Evolutionary conservation across 2,113 vertebrate genomes (phyloP), one percentile per base, ranked within the genome.

Genomic region (Neolamprologus cancellatus): DNA sequence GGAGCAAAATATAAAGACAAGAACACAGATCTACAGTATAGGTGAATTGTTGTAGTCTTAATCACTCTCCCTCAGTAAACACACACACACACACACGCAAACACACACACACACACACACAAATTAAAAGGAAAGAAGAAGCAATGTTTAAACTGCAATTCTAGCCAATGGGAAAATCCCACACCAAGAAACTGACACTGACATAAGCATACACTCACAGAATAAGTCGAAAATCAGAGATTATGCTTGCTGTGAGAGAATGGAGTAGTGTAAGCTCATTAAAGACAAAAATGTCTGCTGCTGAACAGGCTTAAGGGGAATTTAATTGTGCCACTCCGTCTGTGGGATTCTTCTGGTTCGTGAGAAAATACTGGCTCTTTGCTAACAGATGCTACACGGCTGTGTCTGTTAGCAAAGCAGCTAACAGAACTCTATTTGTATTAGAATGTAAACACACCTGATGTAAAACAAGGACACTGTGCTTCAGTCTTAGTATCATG

Each of bases 221-320:
- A 96, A 94, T 87, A 85, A 83, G 91, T 95, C 94, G 93, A 96
- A 94, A 95, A 92, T 87, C 74, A 92, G 90, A 91, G 95, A 95
- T 96, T 95, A 95, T 93, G 93, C 90, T 92, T 91, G 86, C 86
- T 84, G 84, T 82, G 88, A 91, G 91, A 94, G 93, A 95, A 96
- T 92, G 90, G 93, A 94, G 89, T 74, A 61, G 91, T 92, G 93
- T 94, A 93, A 96, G 93, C 95, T 96, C 94, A 96, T 96, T 96
- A 96, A 94, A 94, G 87, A 93, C 93, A 94, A 91, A 95, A 95
- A 93, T n/a, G n/a, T n/a, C n/a, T n/a, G n/a, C n/a, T n/a, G n/a
- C 86, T 85, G 91, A 95, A 90, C 90, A 93, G 92, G 92, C 93
- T 93, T 94, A 91, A 93, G 89, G 89, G 90, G 91, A 92, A 93